phyloP scores from a whole-genome alignment of 1,140 invertebrate genomes.

The Elysia chlorotica region DNA sequence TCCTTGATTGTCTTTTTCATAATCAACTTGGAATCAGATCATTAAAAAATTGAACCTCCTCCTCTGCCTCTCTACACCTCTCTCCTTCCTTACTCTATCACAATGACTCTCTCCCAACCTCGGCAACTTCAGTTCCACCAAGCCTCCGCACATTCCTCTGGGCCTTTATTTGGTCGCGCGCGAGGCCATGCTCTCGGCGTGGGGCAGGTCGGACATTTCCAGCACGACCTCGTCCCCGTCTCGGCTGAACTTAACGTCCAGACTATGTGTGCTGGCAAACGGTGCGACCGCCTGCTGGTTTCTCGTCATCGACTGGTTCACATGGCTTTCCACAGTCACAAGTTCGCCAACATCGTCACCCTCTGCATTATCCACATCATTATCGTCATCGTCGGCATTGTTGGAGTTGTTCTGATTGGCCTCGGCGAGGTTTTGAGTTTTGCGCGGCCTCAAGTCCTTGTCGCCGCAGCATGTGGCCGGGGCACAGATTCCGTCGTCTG shows the following conservation, averaged over 20 bases:
- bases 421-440: neutral
- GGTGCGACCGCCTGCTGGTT: neutral
- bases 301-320: neutral
- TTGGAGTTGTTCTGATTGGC: neutral
- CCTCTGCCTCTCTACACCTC: too few species aligned
- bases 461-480: constrained; percentile 17
- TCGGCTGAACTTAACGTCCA: constrained; percentile 20
- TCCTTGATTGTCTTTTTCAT: too few species aligned
- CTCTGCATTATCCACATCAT: neutral
- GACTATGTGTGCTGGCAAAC: constrained; percentile 7
- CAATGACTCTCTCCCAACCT: too few species aligned
- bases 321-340: too few species aligned
- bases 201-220: constrained; percentile 13
- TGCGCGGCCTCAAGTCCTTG: neutral
- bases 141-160: too few species aligned
- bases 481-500: constrained; percentile 1
- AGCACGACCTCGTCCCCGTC: constrained; percentile 19
- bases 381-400: neutral
- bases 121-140: too few species aligned
- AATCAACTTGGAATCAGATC: too few species aligned
- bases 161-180: too few species aligned
- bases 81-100: too few species aligned
- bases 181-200: too few species aligned
- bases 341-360: too few species aligned
- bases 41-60: too few species aligned